phyloP scores from a whole-genome alignment of 2,888 invertebrate genomes.

The Piscicola geometra region DNA sequence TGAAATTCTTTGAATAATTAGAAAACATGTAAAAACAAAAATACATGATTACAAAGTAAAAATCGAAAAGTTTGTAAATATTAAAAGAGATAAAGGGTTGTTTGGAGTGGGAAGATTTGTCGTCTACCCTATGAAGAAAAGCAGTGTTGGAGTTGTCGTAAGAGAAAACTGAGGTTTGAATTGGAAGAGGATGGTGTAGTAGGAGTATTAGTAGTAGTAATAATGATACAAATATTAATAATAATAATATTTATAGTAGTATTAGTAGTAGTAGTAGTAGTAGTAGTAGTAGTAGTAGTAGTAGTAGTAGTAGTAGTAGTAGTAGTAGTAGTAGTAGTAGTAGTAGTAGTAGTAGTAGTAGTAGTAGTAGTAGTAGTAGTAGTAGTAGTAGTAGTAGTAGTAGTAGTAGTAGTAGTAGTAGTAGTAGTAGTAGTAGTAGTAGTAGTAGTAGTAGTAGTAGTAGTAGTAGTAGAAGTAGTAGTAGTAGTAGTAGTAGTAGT shows the following conservation, averaged over 20 bases:
- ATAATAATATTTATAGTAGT: not conserved
- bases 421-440: slow-evolving; percentile 28
- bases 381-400: too few species aligned
- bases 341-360: not conserved
- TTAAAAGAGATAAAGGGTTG: too few species aligned
- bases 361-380: too few species aligned
- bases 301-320: not conserved
- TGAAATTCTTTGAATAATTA: too few species aligned
- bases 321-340: not conserved
- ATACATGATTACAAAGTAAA: too few species aligned
- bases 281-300: slow-evolving; percentile 4
- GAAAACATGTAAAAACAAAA: too few species aligned
- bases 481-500: slow-evolving; percentile 9
- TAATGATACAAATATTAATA: slow-evolving; percentile 3
- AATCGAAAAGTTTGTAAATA: too few species aligned
- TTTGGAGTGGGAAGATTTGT: too few species aligned
- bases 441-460: slow-evolving; percentile 26
- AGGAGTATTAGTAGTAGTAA: not conserved
- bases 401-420: slow-evolving; percentile 28
- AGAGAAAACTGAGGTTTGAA: too few species aligned
- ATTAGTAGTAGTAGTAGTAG: slow-evolving; percentile 2
- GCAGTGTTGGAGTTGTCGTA: too few species aligned
- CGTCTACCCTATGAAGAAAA: too few species aligned
- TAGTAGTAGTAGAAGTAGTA: slow-evolving; percentile 15
- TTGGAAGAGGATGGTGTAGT: too few species aligned